A percentile compares a stretch with the other conserved stretches of the same genome.
Evolutionary conservation across 1,140 invertebrate species (phyloP).

Genomic region (Pomacea maculata): DNA sequence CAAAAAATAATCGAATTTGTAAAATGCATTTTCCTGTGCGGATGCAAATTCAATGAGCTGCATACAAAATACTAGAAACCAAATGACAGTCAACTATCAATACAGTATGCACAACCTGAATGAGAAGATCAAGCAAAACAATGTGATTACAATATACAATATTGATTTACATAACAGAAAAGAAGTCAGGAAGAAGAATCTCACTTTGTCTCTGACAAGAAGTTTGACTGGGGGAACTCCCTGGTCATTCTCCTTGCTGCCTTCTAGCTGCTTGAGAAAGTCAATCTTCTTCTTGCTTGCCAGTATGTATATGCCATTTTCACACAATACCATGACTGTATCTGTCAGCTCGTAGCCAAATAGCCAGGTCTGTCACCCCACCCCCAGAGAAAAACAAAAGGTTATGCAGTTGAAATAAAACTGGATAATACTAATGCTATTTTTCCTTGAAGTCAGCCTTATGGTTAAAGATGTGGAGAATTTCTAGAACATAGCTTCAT

Average conservation of each 20-base stretch:
- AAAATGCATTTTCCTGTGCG: no score
- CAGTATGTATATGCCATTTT: constrained; percentile 86
- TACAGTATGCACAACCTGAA: neutral
- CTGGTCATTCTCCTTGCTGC: constrained; percentile 79
- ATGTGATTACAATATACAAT: neutral
- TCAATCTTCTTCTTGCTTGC: constrained; percentile 99
- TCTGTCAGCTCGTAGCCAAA: constrained; percentile 97
- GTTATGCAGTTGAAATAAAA: no score
- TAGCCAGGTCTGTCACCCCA: constrained; percentile 85
- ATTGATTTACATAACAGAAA: neutral
- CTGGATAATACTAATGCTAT: no score
- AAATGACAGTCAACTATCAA: neutral
- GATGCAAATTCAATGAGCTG: no score
- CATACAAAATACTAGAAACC: no score
- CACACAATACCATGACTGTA: constrained; percentile 90
- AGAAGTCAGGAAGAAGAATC: constrained; percentile 33
- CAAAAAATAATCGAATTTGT: no score
- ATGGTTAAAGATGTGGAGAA: no score
- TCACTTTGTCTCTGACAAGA: constrained; percentile 90
- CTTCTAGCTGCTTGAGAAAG: constrained; percentile 92
- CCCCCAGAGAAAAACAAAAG: no score
- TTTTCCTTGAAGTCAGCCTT: no score
- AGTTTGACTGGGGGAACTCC: constrained; percentile 84
- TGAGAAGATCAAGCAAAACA: neutral
- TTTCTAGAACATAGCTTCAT: no score